A percentile compares a stretch with the other conserved stretches of the same genome.
These are phyloP conservation scores for Eurytoma adleriae DNA, from an alignment of 2,888 invertebrate genomes.

Conservation along the genomic window DNA sequence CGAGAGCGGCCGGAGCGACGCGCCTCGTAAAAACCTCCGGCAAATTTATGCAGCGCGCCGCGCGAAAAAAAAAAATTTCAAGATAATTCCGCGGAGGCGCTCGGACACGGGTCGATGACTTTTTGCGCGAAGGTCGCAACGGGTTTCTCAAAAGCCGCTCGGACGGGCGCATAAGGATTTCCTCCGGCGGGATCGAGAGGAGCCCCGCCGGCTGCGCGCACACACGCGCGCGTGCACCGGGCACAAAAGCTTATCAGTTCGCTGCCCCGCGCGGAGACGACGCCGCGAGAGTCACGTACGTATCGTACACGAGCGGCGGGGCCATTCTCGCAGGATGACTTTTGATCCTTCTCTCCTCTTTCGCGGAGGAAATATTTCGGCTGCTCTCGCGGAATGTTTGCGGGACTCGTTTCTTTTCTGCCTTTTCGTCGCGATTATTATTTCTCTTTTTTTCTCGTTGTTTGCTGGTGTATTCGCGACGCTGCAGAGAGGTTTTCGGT, in stretches of 20 bases:
- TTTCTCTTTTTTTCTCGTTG: too few species aligned
- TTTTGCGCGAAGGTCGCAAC: constrained; percentile 57
- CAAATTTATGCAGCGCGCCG: constrained; percentile 27
- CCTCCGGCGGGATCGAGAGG: constrained; percentile 17
- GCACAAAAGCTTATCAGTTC: background rate
- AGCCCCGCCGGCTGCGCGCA: background rate
- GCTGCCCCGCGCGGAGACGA: background rate
- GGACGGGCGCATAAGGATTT: constrained; percentile 39
- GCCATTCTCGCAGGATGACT: background rate
- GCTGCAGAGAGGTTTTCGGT: too few species aligned
- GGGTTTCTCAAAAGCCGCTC: constrained; percentile 52
- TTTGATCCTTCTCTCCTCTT: too few species aligned
- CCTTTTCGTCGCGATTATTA: too few species aligned
- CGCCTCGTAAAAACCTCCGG: constrained; percentile 6
- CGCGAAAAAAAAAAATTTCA: constrained; percentile 6
- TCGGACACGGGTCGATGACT: constrained; percentile 51
- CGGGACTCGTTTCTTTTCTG: too few species aligned
- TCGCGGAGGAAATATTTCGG: too few species aligned
- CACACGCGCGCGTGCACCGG: background rate
- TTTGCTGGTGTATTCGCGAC: too few species aligned
- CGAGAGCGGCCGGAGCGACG: background rate
- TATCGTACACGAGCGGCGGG: background rate
- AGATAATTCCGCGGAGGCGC: background rate
- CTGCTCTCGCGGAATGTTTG: too few species aligned
- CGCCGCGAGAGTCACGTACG: background rate